Base-by-base conservation (phyloP, 2,113 vertebrate species). In the Lepus timidus region DNA sequence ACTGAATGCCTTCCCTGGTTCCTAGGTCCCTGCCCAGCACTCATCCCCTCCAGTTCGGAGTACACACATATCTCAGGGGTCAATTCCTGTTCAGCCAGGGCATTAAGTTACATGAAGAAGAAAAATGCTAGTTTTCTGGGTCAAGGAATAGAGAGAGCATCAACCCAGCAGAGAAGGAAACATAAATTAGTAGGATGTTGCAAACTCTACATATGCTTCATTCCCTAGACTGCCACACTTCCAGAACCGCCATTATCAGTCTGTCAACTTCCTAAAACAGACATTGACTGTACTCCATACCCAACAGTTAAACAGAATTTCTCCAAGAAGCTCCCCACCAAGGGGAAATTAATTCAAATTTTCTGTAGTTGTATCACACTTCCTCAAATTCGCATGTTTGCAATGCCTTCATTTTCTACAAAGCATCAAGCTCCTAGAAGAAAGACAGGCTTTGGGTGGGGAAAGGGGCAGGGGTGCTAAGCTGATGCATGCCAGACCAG, bases 401-500 rank as follows among this genome's bases (percentile, higher is more conserved):
- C 92, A 95, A 88, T 97, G 90, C 93, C 93, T 93, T 98, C 95
- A 96, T 97, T 98, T 97, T 93, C 97, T 93, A 90, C 91, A 93
- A 97, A 98, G 96, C 97, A 96, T 93, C 85, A 51, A 93, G 95
- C 97, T 96, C 2, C 11, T 12, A 92, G 71, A 92, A 68, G 80
- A 93, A 89, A 94, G 84, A 95, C 51, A 95, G 95, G 92, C 61
- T 52, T 39, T 73, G 58, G 85, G 16, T 55, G 19, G 55, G 31
- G 70, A 55, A 39, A 23, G 16, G 4, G 58, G 29, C 0, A 22
- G 78, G 68, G 75, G 39, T 76, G 91, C 96, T 86, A 70, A 94
- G 51, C 75, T 97, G 98, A 98, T 95, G 31, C 55, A 89, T 93
- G 97, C 97, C 98, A 98, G 97, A 98, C 97, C 97, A 98, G 88